These are phyloP conservation scores for Drosophila lini DNA, from an alignment of 1,140 invertebrate species.

Conservation along the genomic window DNA sequence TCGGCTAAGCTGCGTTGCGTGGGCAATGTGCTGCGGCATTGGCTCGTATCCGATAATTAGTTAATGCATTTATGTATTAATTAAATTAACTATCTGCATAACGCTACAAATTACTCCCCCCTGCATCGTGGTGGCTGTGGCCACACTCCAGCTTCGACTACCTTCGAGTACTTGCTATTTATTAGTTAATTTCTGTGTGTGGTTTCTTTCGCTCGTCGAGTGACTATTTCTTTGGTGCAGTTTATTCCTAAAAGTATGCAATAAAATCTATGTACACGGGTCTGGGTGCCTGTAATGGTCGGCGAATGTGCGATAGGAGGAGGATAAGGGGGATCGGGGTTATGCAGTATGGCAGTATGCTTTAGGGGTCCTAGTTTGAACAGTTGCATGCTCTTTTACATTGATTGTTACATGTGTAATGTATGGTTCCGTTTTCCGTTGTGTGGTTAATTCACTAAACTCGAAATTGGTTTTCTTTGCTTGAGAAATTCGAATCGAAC, in stretches of 20 bases:
- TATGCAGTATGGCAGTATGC: conserved; percentile 17
- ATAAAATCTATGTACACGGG: conserved; percentile 81
- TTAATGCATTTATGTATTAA: conserved; percentile 65
- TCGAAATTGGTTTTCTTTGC: conserved; percentile 31
- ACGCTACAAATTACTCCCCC: conserved; percentile 20
- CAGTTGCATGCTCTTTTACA: conserved; percentile 74
- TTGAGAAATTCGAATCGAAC: conserved; percentile 50
- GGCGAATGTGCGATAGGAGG: conserved; percentile 12
- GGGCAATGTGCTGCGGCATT: conserved; percentile 17
- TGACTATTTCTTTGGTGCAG: conserved; percentile 68
- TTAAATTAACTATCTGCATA: conserved; percentile 67
- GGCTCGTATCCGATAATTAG: conserved; percentile 56
- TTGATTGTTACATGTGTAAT: conserved; percentile 76
- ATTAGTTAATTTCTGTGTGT: conserved; percentile 10
- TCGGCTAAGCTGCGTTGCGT: conserved; percentile 36
- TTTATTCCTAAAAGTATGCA: conserved; percentile 72
- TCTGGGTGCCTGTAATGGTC: conserved; percentile 60
- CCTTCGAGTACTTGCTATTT: conserved; percentile 24
- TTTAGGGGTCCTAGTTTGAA: conserved; percentile 56
- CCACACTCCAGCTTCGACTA: conserved; percentile 2
- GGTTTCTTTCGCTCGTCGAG: conserved; percentile 12
- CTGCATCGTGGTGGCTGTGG: background rate
- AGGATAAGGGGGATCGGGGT: background rate
- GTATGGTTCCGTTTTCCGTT: conserved; percentile 68
- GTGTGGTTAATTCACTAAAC: conserved; percentile 45